Evolutionary conservation across 2,113 vertebrate genomes (phyloP), one percentile per base, ranked within the genome.

Genomic region (Mormyrus lacerda): DNA sequence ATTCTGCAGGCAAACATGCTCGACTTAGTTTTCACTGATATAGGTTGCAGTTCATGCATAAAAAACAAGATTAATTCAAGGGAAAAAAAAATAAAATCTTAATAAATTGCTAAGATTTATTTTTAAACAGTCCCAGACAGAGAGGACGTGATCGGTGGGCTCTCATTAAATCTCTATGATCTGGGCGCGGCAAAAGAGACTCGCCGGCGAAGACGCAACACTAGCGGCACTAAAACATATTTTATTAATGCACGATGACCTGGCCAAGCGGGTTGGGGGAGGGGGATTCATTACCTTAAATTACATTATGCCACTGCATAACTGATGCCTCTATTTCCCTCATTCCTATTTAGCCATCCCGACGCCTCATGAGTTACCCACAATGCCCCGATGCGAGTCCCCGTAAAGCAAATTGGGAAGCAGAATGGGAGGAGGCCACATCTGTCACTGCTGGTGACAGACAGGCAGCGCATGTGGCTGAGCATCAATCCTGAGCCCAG

Each of bases 181-280:
- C 10, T 53, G 85, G 48, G 13, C 11, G 47, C 88, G n/a, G 24
- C 50, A 84, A 58, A n/a, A 10, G 51, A 27, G 76, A 85, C 10
- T 15, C 73, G 4, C 88, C n/a, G 24, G 13, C n/a, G 76, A 24
- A 88, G 85, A 89, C 51, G 69, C 85, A 86, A 48, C 27, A 50
- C 9, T 27, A 35, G 51, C 31, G 10, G 85, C 50, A 21, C 13
- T 51, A 53, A 87, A 87, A 87, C 85, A 51, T 53, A 55, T 87
- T 87, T 87, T 87, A 87, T 87, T 87, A 87, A 87, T 55, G 85
- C 15, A 15, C 5, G 50, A 87, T 55, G 85, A 87, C 85, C 85
- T 87, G 85, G 85, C 47, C 35, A 55, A 35, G n/a, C 6, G 48
- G 31, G 27, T 48, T 39, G 11, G 51, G 51, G 51, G 50, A 15